Evolutionary conservation across 2,113 vertebrate species (phyloP).

Genomic region (Protobothrops mucrosquamatus): DNA sequence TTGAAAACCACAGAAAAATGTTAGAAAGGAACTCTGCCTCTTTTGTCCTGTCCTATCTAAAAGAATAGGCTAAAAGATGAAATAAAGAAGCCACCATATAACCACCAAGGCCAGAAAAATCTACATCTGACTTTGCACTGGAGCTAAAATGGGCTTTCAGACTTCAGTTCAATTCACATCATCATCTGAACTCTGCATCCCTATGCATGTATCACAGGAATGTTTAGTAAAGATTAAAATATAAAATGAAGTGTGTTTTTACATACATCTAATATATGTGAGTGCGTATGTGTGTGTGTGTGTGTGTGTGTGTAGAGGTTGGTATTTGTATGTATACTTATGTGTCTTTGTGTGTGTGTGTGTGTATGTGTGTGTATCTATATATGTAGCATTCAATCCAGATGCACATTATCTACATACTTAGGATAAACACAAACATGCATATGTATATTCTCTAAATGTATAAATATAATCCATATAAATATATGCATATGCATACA

Average conservation of each 20-base stretch:
- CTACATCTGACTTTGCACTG: background rate
- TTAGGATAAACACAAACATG: slow-evolving; percentile 30
- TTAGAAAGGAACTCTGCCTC: background rate
- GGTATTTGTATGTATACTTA: background rate
- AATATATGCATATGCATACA: background rate
- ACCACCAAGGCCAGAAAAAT: background rate
- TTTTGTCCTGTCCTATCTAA: background rate
- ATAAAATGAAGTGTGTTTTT: background rate
- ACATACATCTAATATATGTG: background rate
- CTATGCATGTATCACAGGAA: background rate
- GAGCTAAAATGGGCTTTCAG: background rate
- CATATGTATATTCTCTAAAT: slow-evolving; percentile 27
- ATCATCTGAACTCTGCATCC: background rate
- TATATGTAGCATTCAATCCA: background rate
- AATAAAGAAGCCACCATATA: background rate
- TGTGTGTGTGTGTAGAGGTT: no score
- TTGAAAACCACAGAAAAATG: background rate
- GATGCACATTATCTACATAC: slow-evolving; percentile 18
- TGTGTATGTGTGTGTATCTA: background rate
- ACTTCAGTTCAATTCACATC: background rate
- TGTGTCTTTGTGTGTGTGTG: background rate
- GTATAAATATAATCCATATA: slow-evolving; percentile 32
- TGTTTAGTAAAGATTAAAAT: background rate
- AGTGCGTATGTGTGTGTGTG: background rate
- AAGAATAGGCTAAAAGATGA: background rate